Base-by-base conservation (phyloP, 2,113 vertebrate genomes). In the Sciurus niger region DNA sequence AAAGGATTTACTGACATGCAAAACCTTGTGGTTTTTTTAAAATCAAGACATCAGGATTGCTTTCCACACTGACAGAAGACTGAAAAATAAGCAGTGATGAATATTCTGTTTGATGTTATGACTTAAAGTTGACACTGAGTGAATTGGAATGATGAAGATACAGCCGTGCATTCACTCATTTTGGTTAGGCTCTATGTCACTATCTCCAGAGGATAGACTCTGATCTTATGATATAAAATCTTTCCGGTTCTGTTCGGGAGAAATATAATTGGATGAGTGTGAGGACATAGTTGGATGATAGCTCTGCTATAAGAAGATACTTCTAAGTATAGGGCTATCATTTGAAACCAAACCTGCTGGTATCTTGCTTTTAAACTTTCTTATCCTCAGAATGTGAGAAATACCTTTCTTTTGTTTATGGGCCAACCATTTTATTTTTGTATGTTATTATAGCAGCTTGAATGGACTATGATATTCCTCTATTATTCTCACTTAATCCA, bases 351-450 rank as follows among this genome's bases (percentile, higher is more conserved):
- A 32, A 30, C 30, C 37, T 43, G 16, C 4, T 40, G 34, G 13
- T 28, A 82, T 3, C 8, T 60, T 63, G 24, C 17, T 58, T 12
- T 58, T 63, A 11, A 1, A 32, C 40, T 32, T 65, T 18, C 30
- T 5, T 12, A 4, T 7, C 2, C 34, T 79, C 30, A 79, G 48
- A 53, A 53, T 53, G 76, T 51, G 37, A 48, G 30, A 89, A 46
- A 65, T 67, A 46, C 4, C 3, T 22, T 53, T 51, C 18, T 24
- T 40, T 60, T 60, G 16, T 63, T 20, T 77, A 53, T 43, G 16
- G 8, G 5, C 1, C 34, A 48, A 6, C 9, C 13, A 28, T 18
- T 30, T 5, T 16, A 2, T 51, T 48, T 48, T 48, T 18, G 1
- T 63, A 48, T 22, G 17, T 4, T 32, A 3, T 32, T 30, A 32